Conservation (phyloP, 2,888 invertebrate species). For the Spilarctia lutea region DNA sequence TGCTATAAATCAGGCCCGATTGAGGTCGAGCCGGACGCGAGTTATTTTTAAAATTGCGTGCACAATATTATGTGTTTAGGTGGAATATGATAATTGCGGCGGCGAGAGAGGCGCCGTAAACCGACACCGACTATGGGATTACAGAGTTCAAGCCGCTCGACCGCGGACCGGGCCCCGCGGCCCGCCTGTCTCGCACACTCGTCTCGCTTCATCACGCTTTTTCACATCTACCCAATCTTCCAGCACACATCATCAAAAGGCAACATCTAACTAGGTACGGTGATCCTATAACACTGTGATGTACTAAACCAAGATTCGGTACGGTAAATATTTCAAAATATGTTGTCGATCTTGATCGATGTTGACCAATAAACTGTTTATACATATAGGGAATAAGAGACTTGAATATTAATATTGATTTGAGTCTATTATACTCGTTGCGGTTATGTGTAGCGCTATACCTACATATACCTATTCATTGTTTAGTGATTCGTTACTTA, state of each 20-base stretch:
- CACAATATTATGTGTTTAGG: conserved; percentile 86
- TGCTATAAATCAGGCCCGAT: conserved; percentile 82
- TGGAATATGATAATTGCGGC: conserved; percentile 85
- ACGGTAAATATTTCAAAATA: background rate
- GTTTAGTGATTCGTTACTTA: conserved; percentile 13
- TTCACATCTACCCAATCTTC: conserved; percentile 49
- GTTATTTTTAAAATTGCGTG: conserved; percentile 86
- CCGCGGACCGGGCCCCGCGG: conserved; percentile 44
- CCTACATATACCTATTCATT: background rate
- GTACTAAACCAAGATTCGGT: background rate
- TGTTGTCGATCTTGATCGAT: too few species aligned
- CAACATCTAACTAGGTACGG: background rate
- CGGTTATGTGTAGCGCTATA: background rate
- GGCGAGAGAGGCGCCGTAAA: conserved; percentile 82
- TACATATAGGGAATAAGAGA: background rate
- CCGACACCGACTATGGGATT: conserved; percentile 83
- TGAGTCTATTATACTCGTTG: background rate
- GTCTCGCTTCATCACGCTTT: conserved; percentile 62
- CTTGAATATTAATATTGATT: conserved; percentile 13
- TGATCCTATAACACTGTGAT: background rate
- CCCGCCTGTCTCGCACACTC: conserved; percentile 46
- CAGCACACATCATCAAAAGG: conserved; percentile 14
- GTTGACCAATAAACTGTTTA: conserved; percentile 7
- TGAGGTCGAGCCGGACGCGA: conserved; percentile 80
- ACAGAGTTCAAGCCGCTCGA: conserved; percentile 73